Evolutionary conservation across 1,140 invertebrate genomes (phyloP).

Genomic region (Tetragonula clypearis): DNA sequence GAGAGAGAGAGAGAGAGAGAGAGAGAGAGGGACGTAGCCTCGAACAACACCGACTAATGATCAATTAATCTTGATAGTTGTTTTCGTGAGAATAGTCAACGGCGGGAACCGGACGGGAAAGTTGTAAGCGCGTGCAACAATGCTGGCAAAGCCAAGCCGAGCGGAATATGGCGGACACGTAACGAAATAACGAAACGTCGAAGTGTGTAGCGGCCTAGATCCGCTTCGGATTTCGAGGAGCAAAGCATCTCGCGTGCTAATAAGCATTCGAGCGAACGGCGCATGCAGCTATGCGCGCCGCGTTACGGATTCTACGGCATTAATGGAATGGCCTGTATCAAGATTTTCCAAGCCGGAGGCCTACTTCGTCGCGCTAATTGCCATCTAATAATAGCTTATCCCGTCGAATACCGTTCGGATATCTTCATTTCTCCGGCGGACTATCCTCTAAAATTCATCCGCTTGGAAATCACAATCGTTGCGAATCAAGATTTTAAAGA

Average conservation of each 20-base stretch:
- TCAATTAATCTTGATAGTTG: background rate
- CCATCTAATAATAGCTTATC: slow-evolving; percentile 43
- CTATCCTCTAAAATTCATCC: background rate
- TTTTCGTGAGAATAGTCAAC: background rate
- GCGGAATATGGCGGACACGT: background rate
- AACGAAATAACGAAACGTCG: slow-evolving; percentile 28
- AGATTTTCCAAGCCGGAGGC: slow-evolving; percentile 56
- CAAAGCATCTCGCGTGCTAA: slow-evolving; percentile 46
- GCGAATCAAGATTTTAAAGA: no score
- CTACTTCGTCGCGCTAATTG: slow-evolving; percentile 39
- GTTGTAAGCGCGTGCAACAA: background rate
- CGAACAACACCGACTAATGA: background rate
- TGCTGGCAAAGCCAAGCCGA: background rate
- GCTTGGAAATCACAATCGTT: background rate
- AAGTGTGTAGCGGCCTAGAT: background rate
- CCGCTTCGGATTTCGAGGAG: slow-evolving; percentile 16
- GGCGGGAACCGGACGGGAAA: background rate
- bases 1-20: no score
- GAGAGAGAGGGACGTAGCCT: background rate
- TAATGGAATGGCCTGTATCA: slow-evolving; percentile 61
- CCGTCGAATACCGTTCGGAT: background rate
- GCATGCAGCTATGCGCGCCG: slow-evolving; percentile 33
- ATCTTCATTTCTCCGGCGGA: background rate
- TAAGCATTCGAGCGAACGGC: slow-evolving; percentile 26
- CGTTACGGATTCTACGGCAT: slow-evolving; percentile 45